These are phyloP conservation scores for Gobionotothen gibberifrons DNA, from an alignment of 2,797 vertebrate genomes.

Conservation along the genomic window DNA sequence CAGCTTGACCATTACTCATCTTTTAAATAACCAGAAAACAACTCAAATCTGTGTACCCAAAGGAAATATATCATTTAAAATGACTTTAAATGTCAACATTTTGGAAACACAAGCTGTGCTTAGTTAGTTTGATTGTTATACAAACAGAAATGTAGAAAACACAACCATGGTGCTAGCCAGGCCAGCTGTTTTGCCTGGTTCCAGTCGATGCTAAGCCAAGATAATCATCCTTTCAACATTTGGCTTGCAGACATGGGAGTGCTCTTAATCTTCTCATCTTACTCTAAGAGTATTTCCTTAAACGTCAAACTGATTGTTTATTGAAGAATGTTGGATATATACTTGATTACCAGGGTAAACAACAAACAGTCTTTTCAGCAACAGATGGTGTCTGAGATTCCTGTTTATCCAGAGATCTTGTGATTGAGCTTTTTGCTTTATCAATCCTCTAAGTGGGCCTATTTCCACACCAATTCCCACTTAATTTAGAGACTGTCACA, in stretches of 20 bases:
- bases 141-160: conserved; percentile 7
- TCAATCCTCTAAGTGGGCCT: conserved; percentile 5
- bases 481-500: conserved; percentile 38
- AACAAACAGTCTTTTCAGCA: conserved; percentile 20
- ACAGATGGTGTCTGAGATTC: conserved; percentile 19
- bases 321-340: background rate
- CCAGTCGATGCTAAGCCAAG: background rate
- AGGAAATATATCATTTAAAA: background rate
- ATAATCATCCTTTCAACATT: background rate
- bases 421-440: conserved; percentile 43
- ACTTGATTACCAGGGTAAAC: conserved; percentile 26
- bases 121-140: background rate
- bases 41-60: background rate
- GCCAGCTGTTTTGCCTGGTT: background rate
- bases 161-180: background rate
- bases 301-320: background rate
- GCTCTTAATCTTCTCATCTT: background rate
- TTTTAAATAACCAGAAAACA: background rate
- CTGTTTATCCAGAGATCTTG: conserved; percentile 33
- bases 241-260: background rate
- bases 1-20: background rate
- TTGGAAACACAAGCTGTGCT: background rate
- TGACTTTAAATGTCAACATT: background rate
- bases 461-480: conserved; percentile 42
- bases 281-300: background rate